phyloP scores from a whole-genome alignment of 2,888 invertebrate species.

The Halictus quadricinctus region DNA sequence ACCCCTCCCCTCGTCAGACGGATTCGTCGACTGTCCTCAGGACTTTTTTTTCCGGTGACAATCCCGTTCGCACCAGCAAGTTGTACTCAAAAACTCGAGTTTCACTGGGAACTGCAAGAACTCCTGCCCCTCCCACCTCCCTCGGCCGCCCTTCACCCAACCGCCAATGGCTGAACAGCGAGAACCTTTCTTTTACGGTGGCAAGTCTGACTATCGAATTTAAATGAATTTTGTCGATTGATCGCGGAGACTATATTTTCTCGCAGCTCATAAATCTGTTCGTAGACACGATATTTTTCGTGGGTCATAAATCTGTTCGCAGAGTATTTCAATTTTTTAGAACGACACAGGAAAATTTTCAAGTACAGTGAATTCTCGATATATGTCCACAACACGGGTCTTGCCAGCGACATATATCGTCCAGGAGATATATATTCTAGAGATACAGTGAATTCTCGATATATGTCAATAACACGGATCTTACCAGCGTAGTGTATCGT shows the following conservation, averaged over 20 bases:
- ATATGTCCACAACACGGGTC: too few species aligned
- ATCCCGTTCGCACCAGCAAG: not conserved
- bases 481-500: too few species aligned
- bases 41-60: not conserved
- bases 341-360: too few species aligned
- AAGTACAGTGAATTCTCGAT: too few species aligned
- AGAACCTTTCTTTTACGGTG: not conserved
- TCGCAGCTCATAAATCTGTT: not conserved
- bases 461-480: too few species aligned
- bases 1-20: not conserved
- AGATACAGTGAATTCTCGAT: too few species aligned
- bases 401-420: too few species aligned
- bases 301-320: not conserved
- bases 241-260: not conserved
- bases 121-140: not conserved
- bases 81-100: slow-evolving; percentile 10
- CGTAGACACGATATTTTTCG: not conserved
- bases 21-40: slow-evolving; percentile 6
- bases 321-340: not conserved
- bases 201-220: not conserved
- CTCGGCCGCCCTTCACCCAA: not conserved
- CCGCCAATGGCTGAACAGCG: not conserved
- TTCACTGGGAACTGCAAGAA: not conserved
- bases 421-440: too few species aligned
- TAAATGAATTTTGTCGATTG: not conserved